Conservation (phyloP, 2,113 vertebrate genomes). For the Lamprotornis superbus region DNA sequence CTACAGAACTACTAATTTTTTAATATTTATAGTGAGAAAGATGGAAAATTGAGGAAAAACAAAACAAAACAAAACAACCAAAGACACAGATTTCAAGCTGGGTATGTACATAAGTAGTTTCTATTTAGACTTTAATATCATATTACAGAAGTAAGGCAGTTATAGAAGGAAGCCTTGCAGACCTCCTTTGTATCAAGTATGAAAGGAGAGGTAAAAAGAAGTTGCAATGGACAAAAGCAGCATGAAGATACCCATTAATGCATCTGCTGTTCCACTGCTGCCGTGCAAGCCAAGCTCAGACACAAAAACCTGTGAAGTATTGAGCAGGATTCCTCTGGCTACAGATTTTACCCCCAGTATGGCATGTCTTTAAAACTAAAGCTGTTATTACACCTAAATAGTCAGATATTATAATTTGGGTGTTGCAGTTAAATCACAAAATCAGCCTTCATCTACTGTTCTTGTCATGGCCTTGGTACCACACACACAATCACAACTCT, state of each 20-base stretch:
- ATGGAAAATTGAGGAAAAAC: neutral
- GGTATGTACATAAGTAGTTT: neutral
- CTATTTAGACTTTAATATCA: neutral
- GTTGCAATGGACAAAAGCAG: neutral
- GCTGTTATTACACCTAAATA: neutral
- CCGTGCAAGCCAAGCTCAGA: neutral
- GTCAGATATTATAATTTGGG: neutral
- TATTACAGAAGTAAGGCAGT: neutral
- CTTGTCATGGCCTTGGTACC: neutral
- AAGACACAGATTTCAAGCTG: neutral
- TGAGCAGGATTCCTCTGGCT: neutral
- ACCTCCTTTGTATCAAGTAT: neutral
- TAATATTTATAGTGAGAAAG: neutral
- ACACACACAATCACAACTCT: fast-evolving
- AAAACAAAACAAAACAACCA: too few relatives aligned
- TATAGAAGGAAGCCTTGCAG: neutral
- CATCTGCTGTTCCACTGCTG: neutral
- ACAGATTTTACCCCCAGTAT: neutral
- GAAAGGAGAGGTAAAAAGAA: neutral
- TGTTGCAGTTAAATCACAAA: neutral
- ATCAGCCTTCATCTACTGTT: neutral
- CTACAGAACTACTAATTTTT: neutral
- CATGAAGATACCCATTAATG: neutral
- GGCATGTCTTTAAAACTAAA: neutral
- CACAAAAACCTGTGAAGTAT: neutral